Conservation (phyloP, 2,113 vertebrate genomes). For the Chloroceryle aenea region DNA sequence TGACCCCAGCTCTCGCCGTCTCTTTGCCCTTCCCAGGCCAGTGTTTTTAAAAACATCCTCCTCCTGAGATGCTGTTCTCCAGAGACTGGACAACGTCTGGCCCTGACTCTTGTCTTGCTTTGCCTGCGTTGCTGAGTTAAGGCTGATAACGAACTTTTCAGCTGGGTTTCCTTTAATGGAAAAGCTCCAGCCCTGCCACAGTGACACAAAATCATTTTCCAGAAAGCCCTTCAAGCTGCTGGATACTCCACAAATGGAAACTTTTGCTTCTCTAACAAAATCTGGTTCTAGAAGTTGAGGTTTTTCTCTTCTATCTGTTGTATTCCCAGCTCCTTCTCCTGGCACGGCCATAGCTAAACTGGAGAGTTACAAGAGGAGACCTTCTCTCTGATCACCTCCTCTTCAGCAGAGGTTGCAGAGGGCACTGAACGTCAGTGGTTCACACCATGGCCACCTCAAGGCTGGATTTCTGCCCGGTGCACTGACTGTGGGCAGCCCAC, state of each 20-base stretch:
- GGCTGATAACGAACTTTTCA: background rate
- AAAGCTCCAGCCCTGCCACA: background rate
- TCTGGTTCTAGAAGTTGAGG: background rate
- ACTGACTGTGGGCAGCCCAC: background rate
- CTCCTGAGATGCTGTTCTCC: background rate
- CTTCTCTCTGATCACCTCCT: background rate
- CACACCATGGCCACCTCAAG: background rate
- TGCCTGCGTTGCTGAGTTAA: background rate
- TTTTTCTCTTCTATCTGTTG: background rate
- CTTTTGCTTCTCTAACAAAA: background rate
- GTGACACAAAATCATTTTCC: background rate
- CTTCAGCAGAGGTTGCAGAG: background rate
- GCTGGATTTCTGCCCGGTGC: background rate
- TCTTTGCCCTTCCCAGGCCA: background rate
- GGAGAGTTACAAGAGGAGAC: background rate
- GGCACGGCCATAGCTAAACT: background rate
- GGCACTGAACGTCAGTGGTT: background rate
- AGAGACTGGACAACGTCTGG: background rate
- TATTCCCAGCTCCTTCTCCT: background rate
- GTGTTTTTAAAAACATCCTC: background rate
- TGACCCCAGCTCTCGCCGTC: background rate
- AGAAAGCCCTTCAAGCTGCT: background rate
- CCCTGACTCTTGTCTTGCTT: background rate
- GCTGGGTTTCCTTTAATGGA: background rate
- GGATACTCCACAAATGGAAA: background rate